phyloP scores from a whole-genome alignment of 1,140 invertebrate species.

The Galleria mellonella region DNA sequence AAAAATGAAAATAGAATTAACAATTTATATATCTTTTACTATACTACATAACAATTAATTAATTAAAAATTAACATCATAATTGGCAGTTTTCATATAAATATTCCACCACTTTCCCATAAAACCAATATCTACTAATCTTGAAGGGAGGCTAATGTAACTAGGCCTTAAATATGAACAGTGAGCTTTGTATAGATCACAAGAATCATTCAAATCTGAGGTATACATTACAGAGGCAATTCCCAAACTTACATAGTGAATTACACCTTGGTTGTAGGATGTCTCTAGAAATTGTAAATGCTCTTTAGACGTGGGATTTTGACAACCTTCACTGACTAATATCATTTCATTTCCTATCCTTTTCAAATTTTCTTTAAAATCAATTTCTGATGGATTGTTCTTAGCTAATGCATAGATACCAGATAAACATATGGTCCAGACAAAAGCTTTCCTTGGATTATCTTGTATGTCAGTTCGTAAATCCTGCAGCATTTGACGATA shows the following conservation, averaged over 20 bases:
- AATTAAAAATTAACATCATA: constrained; percentile 82
- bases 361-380: constrained; percentile 77
- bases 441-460: constrained; percentile 74
- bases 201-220: constrained; percentile 78
- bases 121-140: constrained; percentile 87
- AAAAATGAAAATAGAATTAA: too few species aligned
- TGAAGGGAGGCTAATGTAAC: constrained; percentile 75
- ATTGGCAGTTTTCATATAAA: constrained; percentile 82
- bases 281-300: constrained; percentile 78
- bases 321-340: constrained; percentile 78
- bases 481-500: constrained; percentile 77
- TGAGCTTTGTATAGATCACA: constrained; percentile 82
- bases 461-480: constrained; percentile 74
- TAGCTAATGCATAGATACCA: constrained; percentile 54
- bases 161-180: constrained; percentile 82
- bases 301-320: constrained; percentile 80
- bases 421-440: constrained; percentile 63
- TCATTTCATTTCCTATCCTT: constrained; percentile 76
- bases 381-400: constrained; percentile 80
- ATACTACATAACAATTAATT: constrained; percentile 1
- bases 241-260: constrained; percentile 80
- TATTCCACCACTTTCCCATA: constrained; percentile 83
- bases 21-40: too few species aligned
- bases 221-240: constrained; percentile 84
- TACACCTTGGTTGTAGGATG: constrained; percentile 79